Conservation (phyloP, 2,113 vertebrate species). For the Tauraco erythrolophus region DNA sequence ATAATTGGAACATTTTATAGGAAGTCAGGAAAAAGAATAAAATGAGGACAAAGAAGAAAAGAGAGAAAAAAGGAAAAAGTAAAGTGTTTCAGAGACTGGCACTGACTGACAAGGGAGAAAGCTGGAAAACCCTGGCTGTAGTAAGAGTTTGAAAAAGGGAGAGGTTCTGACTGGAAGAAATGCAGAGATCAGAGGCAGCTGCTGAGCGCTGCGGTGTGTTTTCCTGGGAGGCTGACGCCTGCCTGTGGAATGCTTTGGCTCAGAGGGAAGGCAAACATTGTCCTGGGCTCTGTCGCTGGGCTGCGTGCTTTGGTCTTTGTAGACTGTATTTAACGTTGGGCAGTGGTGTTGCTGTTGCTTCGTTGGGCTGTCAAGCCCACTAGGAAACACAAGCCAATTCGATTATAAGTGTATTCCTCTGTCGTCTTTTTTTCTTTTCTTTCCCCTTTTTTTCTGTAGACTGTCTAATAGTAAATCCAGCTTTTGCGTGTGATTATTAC, state of each 20-base stretch:
- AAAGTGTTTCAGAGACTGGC: not conserved
- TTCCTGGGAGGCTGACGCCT: constrained; percentile 1
- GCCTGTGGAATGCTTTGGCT: not conserved
- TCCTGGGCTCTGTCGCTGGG: constrained; percentile 6
- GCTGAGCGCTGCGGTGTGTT: not conserved
- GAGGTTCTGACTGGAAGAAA: not conserved
- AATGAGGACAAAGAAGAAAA: not conserved
- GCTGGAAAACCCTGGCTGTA: not conserved
- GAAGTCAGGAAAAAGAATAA: not conserved
- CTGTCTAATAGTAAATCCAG: not conserved
- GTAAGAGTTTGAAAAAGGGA: not conserved
- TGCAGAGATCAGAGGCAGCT: not conserved
- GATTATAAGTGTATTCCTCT: not conserved
- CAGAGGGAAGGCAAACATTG: not conserved
- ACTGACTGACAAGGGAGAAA: not conserved
- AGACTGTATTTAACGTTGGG: not conserved
- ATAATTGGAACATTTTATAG: not conserved
- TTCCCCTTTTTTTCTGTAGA: not conserved
- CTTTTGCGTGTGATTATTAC: constrained; percentile 1
- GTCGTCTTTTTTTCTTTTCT: not conserved
- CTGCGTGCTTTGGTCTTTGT: not conserved
- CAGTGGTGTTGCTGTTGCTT: constrained; percentile 5
- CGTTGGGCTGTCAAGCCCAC: not conserved
- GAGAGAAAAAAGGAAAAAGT: not conserved
- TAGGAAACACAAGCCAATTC: not conserved